A percentile compares a stretch with the other conserved stretches of the same genome.
Conservation (phyloP, 2,888 invertebrate species). For the Willowsia nigromaculata region DNA sequence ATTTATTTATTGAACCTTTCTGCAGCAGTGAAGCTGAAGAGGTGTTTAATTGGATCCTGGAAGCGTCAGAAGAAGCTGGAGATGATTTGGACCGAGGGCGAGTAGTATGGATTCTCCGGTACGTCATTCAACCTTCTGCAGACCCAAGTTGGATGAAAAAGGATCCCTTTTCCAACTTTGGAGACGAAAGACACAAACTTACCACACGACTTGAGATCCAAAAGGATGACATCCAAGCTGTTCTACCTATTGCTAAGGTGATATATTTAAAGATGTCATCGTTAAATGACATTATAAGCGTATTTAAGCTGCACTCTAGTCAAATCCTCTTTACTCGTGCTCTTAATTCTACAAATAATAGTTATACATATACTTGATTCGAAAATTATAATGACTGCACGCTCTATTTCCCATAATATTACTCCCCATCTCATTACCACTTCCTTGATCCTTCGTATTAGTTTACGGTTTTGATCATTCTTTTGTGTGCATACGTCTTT, state of each 20-base stretch:
- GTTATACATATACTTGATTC: not conserved
- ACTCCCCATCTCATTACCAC: not conserved
- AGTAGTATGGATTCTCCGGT: slow-evolving; percentile 92
- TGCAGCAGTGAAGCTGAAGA: slow-evolving; percentile 84
- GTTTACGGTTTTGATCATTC: not conserved
- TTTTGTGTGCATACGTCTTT: not conserved
- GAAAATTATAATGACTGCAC: not conserved
- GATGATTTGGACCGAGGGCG: slow-evolving; percentile 91
- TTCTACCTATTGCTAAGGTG: slow-evolving; percentile 95
- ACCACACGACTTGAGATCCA: slow-evolving; percentile 93
- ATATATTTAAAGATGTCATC: too few relatives aligned
- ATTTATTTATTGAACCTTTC: slow-evolving; percentile 35
- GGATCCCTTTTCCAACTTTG: slow-evolving; percentile 81
- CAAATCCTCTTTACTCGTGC: too few relatives aligned
- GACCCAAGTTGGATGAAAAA: slow-evolving; percentile 78
- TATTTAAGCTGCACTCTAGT: not conserved
- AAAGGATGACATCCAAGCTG: slow-evolving; percentile 96
- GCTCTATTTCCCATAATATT: not conserved
- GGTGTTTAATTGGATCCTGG: slow-evolving; percentile 94
- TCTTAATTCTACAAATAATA: not conserved
- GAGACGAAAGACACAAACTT: slow-evolving; percentile 83
- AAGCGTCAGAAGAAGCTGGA: slow-evolving; percentile 88
- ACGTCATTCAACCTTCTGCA: slow-evolving; percentile 81
- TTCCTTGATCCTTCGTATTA: not conserved
- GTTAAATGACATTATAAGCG: not conserved